Evolutionary conservation across 2,888 invertebrate genomes (phyloP).

Genomic region (Drosophila trichaetosa): DNA sequence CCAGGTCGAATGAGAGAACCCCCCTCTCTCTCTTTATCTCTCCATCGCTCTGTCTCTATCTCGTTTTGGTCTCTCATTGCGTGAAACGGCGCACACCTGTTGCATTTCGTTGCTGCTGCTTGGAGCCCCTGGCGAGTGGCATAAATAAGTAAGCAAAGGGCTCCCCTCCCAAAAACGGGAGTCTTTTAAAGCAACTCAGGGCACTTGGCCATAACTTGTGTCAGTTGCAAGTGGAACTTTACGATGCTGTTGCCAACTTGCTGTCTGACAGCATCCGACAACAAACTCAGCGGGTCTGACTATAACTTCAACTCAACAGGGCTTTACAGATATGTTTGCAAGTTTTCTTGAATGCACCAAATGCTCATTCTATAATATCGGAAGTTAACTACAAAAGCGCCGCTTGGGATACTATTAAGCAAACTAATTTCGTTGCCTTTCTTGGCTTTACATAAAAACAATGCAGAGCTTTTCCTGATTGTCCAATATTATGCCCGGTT

Average conservation of each 20-base stretch:
- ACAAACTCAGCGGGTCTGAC: slow-evolving; percentile 48
- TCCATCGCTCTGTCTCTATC: not conserved
- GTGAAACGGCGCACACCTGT: slow-evolving; percentile 56
- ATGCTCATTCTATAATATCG: slow-evolving; percentile 21
- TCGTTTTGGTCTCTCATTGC: slow-evolving; percentile 26
- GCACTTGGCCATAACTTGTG: slow-evolving; percentile 52
- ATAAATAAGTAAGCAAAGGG: slow-evolving; percentile 57
- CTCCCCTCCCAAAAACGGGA: slow-evolving; percentile 33
- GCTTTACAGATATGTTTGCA: slow-evolving; percentile 15
- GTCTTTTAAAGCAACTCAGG: slow-evolving; percentile 23
- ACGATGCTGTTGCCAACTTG: slow-evolving; percentile 52
- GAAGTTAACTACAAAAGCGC: slow-evolving; percentile 33
- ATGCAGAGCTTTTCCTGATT: slow-evolving; percentile 13
- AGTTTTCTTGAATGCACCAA: slow-evolving; percentile 16
- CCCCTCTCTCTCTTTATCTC: not conserved
- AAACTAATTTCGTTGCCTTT: slow-evolving; percentile 18
- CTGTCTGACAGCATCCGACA: slow-evolving; percentile 71
- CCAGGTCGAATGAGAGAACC: slow-evolving; percentile 18
- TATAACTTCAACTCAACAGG: slow-evolving; percentile 17
- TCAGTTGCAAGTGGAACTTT: slow-evolving; percentile 54
- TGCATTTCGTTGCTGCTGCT: slow-evolving; percentile 39
- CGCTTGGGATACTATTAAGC: slow-evolving; percentile 4
- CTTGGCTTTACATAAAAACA: slow-evolving; percentile 10
- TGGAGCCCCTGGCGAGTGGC: slow-evolving; percentile 45
- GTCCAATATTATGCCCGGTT: slow-evolving; percentile 17